Conservation (phyloP, 1,140 invertebrate genomes). For the Gryon sp. region DNA sequence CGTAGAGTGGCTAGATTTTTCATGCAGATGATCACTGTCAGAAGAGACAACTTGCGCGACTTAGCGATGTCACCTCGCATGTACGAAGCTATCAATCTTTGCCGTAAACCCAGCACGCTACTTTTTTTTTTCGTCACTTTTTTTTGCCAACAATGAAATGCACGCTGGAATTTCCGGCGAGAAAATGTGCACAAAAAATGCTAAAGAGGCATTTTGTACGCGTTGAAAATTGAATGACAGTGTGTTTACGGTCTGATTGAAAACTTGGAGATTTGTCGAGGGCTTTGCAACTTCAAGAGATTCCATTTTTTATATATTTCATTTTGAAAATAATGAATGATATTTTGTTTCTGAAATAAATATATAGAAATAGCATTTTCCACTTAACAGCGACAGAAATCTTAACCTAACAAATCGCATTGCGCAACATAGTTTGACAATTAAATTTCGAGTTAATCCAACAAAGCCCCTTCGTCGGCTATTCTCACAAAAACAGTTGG, state of each 20-base stretch:
- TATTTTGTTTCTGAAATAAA: too few species aligned
- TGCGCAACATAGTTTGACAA: slow-evolving; percentile 34
- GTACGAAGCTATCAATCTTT: slow-evolving; percentile 56
- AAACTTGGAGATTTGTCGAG: slow-evolving; percentile 28
- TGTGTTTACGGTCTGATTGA: slow-evolving; percentile 39
- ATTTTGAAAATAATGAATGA: too few species aligned
- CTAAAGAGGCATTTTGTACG: slow-evolving; percentile 37
- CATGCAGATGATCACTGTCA: slow-evolving; percentile 61
- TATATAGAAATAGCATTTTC: slow-evolving; percentile 27
- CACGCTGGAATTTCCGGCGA: slow-evolving; percentile 22
- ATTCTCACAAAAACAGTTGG: slow-evolving; percentile 32
- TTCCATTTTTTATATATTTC: background rate
- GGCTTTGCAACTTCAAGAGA: background rate
- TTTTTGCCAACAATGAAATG: slow-evolving; percentile 39
- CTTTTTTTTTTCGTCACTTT: slow-evolving; percentile 1
- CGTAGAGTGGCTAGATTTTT: slow-evolving; percentile 46
- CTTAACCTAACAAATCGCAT: slow-evolving; percentile 35
- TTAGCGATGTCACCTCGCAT: slow-evolving; percentile 52
- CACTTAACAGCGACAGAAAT: slow-evolving; percentile 34
- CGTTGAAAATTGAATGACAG: slow-evolving; percentile 41
- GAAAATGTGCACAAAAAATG: slow-evolving; percentile 27
- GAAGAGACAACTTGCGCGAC: slow-evolving; percentile 50
- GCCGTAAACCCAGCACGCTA: slow-evolving; percentile 5
- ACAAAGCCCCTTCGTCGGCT: slow-evolving; percentile 22
- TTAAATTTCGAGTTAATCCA: slow-evolving; percentile 50